Base-by-base conservation (phyloP, 1,140 invertebrate genomes). In the Scaptomyza hsui region DNA sequence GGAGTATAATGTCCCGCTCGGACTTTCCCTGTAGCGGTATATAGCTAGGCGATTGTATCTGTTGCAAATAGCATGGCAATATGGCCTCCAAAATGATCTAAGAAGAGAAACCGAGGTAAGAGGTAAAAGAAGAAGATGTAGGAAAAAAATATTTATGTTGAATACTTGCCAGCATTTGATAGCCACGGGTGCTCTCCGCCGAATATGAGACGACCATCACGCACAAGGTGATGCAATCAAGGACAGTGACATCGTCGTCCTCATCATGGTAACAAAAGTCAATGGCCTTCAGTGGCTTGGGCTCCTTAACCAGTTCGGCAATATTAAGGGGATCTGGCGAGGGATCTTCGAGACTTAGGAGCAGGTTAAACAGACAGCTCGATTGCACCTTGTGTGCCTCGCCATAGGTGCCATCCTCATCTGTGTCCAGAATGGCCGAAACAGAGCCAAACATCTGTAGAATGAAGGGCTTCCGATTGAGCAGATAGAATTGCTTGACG, bases 391-490 rank as follows among this genome's bases (percentile, higher is more conserved):
- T 98, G 83, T 97, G 97, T 13, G 96, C 97, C 92, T 98, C 97
- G 2, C 97, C 97, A 89, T 95, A 96, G 4, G 95, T 94, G 47
- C 95, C 95, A 61, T 95, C 94, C 85, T 96, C 96, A 90, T 99
- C 98, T 1, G 96, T 97, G 90, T 99, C 98, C 26, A 99, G 93
- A 80, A 99, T 97, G 1, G 98, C 96, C 0, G 99, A 99, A 2
- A 99, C 96, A 45, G 97, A 98, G 4, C 99, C 99, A 93, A 99
- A 99, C 97, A 99, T 98, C 94, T 99, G 97, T 16, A 99, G 93
- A 69, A 99, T 97, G 88, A 99, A 99, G 1, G 99, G 98, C 90
- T 99, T 99, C 60, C 99, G 94, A 89, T 99, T 99, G 91, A 99
- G 95, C 47, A 99, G 94, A 92, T 99, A 99, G 92, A 99, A 99